These are phyloP conservation scores for Apus apus DNA, from an alignment of 2,113 vertebrate genomes.

Conservation along the genomic window DNA sequence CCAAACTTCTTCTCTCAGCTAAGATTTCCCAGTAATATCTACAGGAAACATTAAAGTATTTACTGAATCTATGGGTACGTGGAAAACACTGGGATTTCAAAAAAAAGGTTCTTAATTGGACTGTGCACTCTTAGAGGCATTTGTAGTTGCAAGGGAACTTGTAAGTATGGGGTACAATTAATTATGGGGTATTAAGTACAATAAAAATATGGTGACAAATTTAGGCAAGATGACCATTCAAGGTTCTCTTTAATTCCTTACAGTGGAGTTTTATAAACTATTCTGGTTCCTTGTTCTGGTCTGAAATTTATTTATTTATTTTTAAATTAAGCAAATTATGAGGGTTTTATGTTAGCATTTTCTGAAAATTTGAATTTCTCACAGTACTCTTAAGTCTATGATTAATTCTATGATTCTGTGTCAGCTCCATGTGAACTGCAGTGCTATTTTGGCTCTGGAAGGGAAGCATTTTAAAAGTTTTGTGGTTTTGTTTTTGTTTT, in stretches of 20 bases:
- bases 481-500: too few species aligned
- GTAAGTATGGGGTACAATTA: background rate
- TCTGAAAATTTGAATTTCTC: background rate
- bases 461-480: background rate
- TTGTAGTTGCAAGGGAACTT: background rate
- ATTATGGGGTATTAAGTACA: background rate
- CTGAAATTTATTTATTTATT: background rate
- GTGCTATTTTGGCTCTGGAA: background rate
- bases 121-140: background rate
- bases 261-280: background rate
- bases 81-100: background rate
- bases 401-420: too few species aligned
- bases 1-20: background rate
- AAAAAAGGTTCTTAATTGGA: background rate
- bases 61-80: background rate
- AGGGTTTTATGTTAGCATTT: background rate
- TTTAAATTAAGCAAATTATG: background rate
- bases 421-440: background rate
- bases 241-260: background rate
- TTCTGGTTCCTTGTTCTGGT: background rate
- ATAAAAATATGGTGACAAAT: background rate
- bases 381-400: background rate
- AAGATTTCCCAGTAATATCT: background rate
- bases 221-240: background rate
- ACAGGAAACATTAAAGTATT: background rate